Evolutionary conservation across 2,797 vertebrate species (phyloP).

Genomic region (Gymnoscopelus microlampas): DNA sequence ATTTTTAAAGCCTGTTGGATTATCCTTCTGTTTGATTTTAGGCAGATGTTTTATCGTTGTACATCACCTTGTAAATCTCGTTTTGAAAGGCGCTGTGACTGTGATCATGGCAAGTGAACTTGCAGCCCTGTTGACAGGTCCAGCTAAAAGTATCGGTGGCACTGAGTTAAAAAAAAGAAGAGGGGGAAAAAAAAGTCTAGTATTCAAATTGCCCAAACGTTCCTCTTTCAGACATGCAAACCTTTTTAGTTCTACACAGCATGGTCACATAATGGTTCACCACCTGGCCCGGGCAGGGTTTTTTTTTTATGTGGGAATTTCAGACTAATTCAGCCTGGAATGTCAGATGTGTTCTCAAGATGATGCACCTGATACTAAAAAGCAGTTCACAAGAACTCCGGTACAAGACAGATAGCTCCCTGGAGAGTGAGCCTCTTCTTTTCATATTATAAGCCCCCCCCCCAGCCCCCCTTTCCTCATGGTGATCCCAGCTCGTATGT

Average conservation of each 20-base stretch:
- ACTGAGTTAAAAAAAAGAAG: background rate
- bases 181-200: conserved; percentile 82
- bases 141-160: conserved; percentile 80
- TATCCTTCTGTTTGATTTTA: no score
- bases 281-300: conserved; percentile 86
- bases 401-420: conserved; percentile 89
- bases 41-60: no score
- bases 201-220: conserved; percentile 81
- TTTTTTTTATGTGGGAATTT: conserved; percentile 91
- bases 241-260: conserved; percentile 92
- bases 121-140: conserved; percentile 55
- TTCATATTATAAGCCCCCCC: conserved; percentile 79
- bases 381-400: conserved; percentile 89
- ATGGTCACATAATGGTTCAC: conserved; percentile 80
- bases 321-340: conserved; percentile 94
- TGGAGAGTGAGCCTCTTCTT: conserved; percentile 83
- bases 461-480: conserved; percentile 17
- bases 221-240: conserved; percentile 87
- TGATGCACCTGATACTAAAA: conserved; percentile 99
- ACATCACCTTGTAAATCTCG: no score
- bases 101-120: conserved; percentile 44
- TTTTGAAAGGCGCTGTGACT: conserved; percentile 25
- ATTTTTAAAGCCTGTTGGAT: no score
- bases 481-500: conserved; percentile 70
- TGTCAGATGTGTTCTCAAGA: conserved; percentile 97